Percentiles rank a stretch among this genome's conserved stretches.
Conservation (phyloP, 2,888 invertebrate species). For the Amorpha juglandis region DNA sequence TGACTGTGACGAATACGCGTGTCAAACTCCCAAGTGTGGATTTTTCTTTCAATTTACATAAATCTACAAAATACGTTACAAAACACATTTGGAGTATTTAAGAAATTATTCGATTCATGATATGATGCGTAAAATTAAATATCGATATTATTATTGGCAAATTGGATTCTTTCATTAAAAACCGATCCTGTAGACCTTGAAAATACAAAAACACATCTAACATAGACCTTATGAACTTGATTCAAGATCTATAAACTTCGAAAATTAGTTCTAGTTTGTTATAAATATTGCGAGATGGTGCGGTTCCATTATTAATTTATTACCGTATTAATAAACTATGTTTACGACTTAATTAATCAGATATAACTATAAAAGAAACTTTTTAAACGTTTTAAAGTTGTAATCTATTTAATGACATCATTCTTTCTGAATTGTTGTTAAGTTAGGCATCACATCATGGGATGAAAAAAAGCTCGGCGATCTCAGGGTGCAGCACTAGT, state of each 20-base stretch:
- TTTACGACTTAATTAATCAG: constrained; percentile 20
- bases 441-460: no score
- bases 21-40: no score
- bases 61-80: no score
- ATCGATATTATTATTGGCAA: neutral
- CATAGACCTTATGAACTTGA: neutral
- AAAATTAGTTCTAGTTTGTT: neutral
- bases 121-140: neutral
- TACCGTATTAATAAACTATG: constrained; percentile 5
- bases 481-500: no score
- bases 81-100: neutral
- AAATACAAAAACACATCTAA: neutral
- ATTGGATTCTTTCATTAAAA: constrained; percentile 10
- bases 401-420: neutral
- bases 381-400: neutral
- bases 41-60: no score
- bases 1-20: no score
- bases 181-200: neutral
- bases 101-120: neutral
- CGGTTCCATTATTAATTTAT: neutral
- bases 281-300: neutral
- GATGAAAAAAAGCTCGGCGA: no score
- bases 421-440: neutral
- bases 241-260: neutral
- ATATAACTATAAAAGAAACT: neutral